Base-by-base conservation (phyloP, 2,797 vertebrate species). In the Podarcis siculus region DNA sequence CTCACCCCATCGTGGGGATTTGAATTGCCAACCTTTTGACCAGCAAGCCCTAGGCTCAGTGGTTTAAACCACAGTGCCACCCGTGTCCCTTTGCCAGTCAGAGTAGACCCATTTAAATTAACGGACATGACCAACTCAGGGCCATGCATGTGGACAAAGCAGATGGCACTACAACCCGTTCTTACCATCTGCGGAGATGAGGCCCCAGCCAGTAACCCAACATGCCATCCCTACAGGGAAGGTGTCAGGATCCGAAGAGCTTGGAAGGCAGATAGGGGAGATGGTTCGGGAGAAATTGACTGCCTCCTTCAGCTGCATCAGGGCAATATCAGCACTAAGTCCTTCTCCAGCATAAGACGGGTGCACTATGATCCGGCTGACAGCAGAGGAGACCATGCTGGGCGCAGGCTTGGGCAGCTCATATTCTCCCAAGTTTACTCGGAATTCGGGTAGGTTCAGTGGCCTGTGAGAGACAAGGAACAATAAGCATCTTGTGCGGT, bases 141-240 rank as follows among this genome's bases (percentile, higher is more conserved):
- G 4, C 67, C 67, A 71, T 71, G 32, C 1, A 32, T n/a, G 30
- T n/a, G 35, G 23, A 19, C 19, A 7, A 35, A 49, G 2, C 30
- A 37, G 64, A 42, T 32, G 49, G 49, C 78, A 19, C 49, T 55
- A 42, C 49, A 69, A 35, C 12, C 19, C 76, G 19, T 79, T 19
- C 91, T 94, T 86, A 94, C 94, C 94, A 75, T 90, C 90, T 0
- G 90, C 67, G 1, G 9, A 73, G 76, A 95, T 86, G 69, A 84
- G 89, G 75, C 95, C 95, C 95, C 94, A 96, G 86, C 95, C 95
- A 0, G 95, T 95, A 79, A 94, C 94, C 92, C 94, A 95, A 89
- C 95, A 95, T 0, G 4, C 58, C 25, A 92, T 75, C 8, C 88
- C 72, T 0, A 58, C 39, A 0, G 81, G 71, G 87, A 87, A 87